Evolutionary conservation across 1,140 invertebrate species (phyloP).

Genomic region (Diachasma alloeum): DNA sequence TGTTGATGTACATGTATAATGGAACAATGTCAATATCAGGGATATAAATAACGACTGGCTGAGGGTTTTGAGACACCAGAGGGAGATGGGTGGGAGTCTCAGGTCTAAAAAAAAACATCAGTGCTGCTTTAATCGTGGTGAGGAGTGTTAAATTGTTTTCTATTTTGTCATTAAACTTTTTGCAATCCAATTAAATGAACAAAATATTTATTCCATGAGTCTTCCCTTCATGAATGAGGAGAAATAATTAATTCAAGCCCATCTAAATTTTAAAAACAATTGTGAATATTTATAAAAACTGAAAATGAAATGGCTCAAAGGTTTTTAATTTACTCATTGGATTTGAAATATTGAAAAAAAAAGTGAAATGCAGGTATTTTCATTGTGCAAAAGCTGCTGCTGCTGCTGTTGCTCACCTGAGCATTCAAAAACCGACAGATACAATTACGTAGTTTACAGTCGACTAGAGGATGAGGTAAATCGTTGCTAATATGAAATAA

Average conservation of each 20-base stretch:
- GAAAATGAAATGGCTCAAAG: no score
- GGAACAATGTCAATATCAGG: conserved; percentile 18
- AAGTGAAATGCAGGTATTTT: conserved; percentile 3
- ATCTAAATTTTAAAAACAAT: background rate
- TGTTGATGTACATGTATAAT: background rate
- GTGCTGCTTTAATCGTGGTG: background rate
- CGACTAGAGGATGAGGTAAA: conserved; percentile 12
- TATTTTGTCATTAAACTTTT: background rate
- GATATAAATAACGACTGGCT: conserved; percentile 13
- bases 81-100: background rate
- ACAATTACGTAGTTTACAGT: conserved; percentile 5
- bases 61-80: background rate
- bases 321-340: background rate
- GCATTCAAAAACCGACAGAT: background rate
- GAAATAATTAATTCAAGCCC: no score
- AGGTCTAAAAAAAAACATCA: background rate
- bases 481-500: background rate
- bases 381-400: conserved; percentile 2
- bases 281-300: background rate
- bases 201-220: no score
- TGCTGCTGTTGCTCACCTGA: background rate
- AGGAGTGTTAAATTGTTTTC: background rate
- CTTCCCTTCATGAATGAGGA: no score
- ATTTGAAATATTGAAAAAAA: background rate
- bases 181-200: background rate